Evolutionary conservation across 2,888 invertebrate genomes (phyloP), one percentile per base, ranked within the genome.

Genomic region (Dryobota labecula): DNA sequence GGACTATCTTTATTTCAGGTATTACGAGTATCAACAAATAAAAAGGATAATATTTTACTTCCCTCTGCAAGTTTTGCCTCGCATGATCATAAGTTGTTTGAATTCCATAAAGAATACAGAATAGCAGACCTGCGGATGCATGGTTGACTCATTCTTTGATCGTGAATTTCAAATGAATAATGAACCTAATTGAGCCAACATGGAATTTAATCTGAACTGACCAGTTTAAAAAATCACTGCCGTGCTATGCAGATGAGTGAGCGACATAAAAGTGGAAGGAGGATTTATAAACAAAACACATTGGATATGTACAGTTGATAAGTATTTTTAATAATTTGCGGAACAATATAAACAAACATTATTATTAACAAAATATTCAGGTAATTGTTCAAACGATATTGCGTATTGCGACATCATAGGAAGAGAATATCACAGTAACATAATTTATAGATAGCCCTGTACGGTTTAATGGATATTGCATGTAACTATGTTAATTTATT

Each of bases 361-460:
- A 85, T 83, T 86, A 84, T 87, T 88, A 92, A 91, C 89, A 90
- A 91, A 91, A 90, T 89, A 90, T 89, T 90, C 86, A 87, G 84
- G 88, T 91, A 89, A 87, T 85, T 86, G 85, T 86, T 87, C 86
- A 87, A 88, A 84, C 81, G 82, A 87, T 86, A 88, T 89, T 87
- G 90, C 88, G 80, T 88, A 90, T 86, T 79, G 87, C 90, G 85
- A 90, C 86, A 87, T 85, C 86, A 78, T 86, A 92, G 92, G 92
- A 94, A 93, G 92, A 93, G 85, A 89, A 89, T 94, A 94, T 94
- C 94, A 94, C 94, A 95, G 95, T 92, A 92, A 92, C 84, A 84
- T 78, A 88, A 87, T 86, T 82, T 78, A 76, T 73, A 73, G 41
- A 73, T 76, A 88, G 83, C 84, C 83, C 84, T 85, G 80, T 85